Evolutionary conservation across 2,888 invertebrate genomes (phyloP).

Genomic region (Stenodera caucasica): DNA sequence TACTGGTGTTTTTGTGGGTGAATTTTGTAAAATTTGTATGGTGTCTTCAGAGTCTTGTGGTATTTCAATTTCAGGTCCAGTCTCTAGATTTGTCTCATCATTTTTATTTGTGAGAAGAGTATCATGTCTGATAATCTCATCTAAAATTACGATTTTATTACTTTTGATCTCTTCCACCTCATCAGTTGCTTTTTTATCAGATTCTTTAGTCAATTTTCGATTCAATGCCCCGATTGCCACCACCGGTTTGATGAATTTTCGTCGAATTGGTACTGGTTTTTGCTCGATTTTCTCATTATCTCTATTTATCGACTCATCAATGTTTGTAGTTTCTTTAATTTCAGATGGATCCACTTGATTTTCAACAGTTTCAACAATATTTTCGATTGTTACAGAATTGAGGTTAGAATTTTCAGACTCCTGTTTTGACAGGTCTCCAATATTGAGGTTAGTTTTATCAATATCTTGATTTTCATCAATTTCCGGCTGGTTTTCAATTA

Average conservation of each 20-base stretch:
- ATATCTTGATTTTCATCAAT: conserved; percentile 6
- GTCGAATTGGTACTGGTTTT: conserved; percentile 21
- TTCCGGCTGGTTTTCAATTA: conserved; percentile 15
- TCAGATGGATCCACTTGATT: not conserved
- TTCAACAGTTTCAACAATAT: not conserved
- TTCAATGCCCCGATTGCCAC: conserved; percentile 36
- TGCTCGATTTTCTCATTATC: not conserved
- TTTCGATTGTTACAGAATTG: not conserved
- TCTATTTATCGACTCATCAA: not conserved
- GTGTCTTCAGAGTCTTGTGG: not conserved
- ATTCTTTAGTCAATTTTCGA: conserved; percentile 26
- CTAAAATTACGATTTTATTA: conserved; percentile 18
- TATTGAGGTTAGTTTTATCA: conserved; percentile 16
- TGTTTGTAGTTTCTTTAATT: not conserved
- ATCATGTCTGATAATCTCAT: conserved; percentile 12
- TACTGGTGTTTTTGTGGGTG: not conserved
- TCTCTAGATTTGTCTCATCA: not conserved
- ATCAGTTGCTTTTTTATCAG: conserved; percentile 9
- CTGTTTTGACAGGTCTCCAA: conserved; percentile 8
- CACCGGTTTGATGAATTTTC: conserved; percentile 43
- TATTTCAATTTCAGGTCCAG: not conserved
- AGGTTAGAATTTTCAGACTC: conserved; percentile 5
- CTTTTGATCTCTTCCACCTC: not conserved
- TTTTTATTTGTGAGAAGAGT: not conserved
- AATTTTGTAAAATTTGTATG: not conserved